Evolutionary conservation across 1,140 invertebrate genomes (phyloP).

Genomic region (Cepaea nemoralis): DNA sequence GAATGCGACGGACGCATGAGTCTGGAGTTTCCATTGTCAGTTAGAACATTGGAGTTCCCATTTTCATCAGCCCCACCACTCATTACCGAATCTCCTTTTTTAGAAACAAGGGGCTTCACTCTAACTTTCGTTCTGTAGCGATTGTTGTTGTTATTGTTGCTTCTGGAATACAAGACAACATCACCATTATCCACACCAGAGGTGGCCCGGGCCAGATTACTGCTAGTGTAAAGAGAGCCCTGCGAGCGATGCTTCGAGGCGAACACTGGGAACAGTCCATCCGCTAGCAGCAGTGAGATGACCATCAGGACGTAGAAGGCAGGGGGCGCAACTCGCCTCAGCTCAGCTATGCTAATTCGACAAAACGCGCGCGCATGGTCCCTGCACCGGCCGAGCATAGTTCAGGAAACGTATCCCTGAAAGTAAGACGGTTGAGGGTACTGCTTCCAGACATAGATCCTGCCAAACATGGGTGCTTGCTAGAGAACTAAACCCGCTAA

Average conservation of each 20-base stretch:
- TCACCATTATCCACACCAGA: neutral
- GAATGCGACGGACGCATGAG: neutral
- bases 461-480: slow-evolving; percentile 11
- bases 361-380: slow-evolving; percentile 28
- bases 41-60: too few relatives aligned
- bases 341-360: slow-evolving; percentile 35
- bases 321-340: slow-evolving; percentile 24
- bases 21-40: neutral
- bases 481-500: neutral
- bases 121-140: neutral
- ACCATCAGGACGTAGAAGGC: slow-evolving; percentile 36
- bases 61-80: too few relatives aligned
- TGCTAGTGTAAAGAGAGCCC: neutral
- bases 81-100: neutral
- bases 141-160: neutral
- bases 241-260: slow-evolving; percentile 21
- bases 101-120: neutral
- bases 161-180: neutral
- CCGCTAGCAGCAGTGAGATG: slow-evolving; percentile 31
- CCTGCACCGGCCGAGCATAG: slow-evolving; percentile 28
- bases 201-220: neutral
- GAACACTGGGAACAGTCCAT: slow-evolving; percentile 18
- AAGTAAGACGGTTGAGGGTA: neutral
- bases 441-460: slow-evolving; percentile 32
- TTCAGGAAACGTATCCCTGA: slow-evolving; percentile 21